Percentiles rank a stretch among this genome's conserved stretches.
These are phyloP conservation scores for Tetragonula clypearis DNA, from an alignment of 1,140 invertebrate species.

Conservation along the genomic window DNA sequence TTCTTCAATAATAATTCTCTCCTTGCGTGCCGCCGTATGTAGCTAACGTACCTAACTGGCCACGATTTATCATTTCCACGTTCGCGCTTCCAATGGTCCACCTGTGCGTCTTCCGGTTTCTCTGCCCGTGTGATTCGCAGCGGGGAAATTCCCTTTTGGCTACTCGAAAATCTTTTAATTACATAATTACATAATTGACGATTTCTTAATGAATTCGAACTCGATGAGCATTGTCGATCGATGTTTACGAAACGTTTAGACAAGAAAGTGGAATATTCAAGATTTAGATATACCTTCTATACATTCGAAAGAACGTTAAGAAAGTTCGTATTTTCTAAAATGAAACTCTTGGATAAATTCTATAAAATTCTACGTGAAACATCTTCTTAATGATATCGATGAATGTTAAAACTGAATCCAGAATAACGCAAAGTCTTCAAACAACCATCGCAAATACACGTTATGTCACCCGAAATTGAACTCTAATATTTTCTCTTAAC, in stretches of 20 bases:
- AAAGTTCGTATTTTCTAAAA: not conserved
- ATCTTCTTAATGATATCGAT: too few relatives aligned
- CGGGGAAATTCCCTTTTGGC: too few relatives aligned
- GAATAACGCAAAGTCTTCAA: too few relatives aligned
- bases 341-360: not conserved
- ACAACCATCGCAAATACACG: too few relatives aligned
- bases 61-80: constrained; percentile 78
- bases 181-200: too few relatives aligned
- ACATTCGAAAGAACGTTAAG: not conserved
- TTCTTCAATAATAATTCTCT: constrained; percentile 80
- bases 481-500: not conserved
- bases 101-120: constrained; percentile 25
- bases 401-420: too few relatives aligned
- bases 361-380: too few relatives aligned
- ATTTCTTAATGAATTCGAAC: not conserved
- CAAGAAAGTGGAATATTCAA: not conserved
- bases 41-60: constrained; percentile 78
- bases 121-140: not conserved
- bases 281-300: not conserved
- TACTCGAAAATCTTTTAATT: too few relatives aligned
- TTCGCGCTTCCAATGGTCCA: constrained; percentile 65
- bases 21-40: constrained; percentile 71
- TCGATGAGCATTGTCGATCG: not conserved
- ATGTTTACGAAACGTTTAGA: not conserved
- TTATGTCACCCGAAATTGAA: not conserved